Conservation (phyloP, 2,797 vertebrate genomes). For the Sebastes trivittatus region DNA sequence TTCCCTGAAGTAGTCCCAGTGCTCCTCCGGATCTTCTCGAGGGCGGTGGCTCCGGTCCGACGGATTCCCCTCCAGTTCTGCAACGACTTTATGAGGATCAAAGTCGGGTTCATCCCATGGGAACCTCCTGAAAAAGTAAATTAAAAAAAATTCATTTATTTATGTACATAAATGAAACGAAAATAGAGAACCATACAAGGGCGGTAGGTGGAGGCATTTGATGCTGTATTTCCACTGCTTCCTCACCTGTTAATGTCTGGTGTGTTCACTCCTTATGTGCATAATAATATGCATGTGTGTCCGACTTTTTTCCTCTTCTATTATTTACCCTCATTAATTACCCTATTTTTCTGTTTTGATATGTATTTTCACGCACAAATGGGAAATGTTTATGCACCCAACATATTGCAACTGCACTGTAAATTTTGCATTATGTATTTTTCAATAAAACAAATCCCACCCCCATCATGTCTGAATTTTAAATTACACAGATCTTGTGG, state of each 20-base stretch:
- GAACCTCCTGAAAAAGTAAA: constrained; percentile 56
- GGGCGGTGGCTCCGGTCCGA: constrained; percentile 6
- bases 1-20: constrained; percentile 51
- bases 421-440: not conserved
- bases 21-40: constrained; percentile 49
- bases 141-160: too few relatives aligned
- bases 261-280: too few relatives aligned
- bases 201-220: too few relatives aligned
- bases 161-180: too few relatives aligned
- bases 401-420: not conserved
- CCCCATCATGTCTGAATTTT: not conserved
- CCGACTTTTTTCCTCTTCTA: too few relatives aligned
- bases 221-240: too few relatives aligned
- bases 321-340: too few relatives aligned
- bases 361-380: not conserved
- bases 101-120: constrained; percentile 65
- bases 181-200: too few relatives aligned
- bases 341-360: too few relatives aligned
- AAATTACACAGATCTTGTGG: not conserved
- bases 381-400: not conserved
- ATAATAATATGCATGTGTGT: too few relatives aligned
- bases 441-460: not conserved
- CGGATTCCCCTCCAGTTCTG: constrained; percentile 23
- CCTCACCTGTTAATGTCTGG: too few relatives aligned
- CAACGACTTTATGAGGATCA: constrained; percentile 45